phyloP scores from a whole-genome alignment of 92 coral and sea anemone species.

The Porites cylindrica region DNA sequence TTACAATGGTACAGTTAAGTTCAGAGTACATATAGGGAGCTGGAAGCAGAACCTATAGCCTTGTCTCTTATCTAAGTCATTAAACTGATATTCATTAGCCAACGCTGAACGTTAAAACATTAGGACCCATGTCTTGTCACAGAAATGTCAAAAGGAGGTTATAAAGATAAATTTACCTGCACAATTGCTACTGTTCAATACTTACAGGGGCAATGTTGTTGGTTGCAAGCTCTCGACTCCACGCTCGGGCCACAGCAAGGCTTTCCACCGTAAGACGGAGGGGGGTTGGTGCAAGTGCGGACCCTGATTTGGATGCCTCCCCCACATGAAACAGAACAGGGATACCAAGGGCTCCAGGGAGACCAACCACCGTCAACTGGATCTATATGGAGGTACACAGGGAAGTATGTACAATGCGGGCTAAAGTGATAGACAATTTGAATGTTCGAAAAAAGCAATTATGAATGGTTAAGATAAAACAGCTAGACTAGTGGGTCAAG shows the following conservation, averaged over 20 bases:
- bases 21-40: too few relatives aligned
- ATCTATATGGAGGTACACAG: neutral
- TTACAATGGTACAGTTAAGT: too few relatives aligned
- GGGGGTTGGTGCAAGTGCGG: conserved; percentile 40
- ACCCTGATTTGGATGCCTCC: neutral
- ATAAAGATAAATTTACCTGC: neutral
- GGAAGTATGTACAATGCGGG: neutral
- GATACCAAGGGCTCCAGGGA: conserved; percentile 20
- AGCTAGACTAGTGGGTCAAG: too few relatives aligned
- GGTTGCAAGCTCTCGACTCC: neutral
- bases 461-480: too few relatives aligned
- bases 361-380: conserved; percentile 39
- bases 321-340: conserved; percentile 10
- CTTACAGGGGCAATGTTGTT: conserved; percentile 16
- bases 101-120: too few relatives aligned
- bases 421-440: neutral
- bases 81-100: too few relatives aligned
- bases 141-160: too few relatives aligned
- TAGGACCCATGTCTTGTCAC: too few relatives aligned
- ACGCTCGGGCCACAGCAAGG: conserved; percentile 11
- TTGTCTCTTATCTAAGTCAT: too few relatives aligned
- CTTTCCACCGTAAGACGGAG: conserved; percentile 21
- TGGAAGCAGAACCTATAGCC: too few relatives aligned
- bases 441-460: too few relatives aligned
- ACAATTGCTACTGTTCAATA: neutral